Conservation (phyloP, 2,113 vertebrate species). For the Crotalus horridus region DNA sequence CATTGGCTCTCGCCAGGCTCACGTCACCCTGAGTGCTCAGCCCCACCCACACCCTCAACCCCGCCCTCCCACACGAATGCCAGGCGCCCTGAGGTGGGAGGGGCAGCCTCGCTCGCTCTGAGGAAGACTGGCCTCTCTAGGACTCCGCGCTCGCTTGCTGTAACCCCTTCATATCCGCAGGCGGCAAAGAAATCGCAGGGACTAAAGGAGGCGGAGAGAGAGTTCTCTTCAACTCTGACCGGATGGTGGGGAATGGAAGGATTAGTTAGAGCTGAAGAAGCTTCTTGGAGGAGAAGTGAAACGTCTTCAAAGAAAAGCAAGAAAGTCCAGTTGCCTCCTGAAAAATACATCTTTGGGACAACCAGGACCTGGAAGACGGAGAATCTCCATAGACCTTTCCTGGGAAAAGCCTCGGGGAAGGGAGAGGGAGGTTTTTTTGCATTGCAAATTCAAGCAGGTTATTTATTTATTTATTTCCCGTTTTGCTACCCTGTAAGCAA, state of each 20-base stretch:
- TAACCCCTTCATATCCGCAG: neutral
- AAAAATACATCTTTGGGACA: too few species aligned
- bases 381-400: too few species aligned
- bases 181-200: neutral
- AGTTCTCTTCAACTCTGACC: too few species aligned
- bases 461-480: neutral
- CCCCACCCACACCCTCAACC: too few species aligned
- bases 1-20: neutral
- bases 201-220: neutral
- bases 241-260: too few species aligned
- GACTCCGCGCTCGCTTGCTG: neutral
- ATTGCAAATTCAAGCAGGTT: neutral
- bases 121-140: neutral
- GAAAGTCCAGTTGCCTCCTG: too few species aligned
- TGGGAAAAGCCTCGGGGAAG: neutral
- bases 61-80: neutral
- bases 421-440: neutral
- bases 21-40: neutral
- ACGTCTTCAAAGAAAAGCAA: too few species aligned
- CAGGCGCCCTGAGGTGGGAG: neutral
- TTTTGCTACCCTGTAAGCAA: neutral
- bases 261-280: too few species aligned
- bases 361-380: too few species aligned
- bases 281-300: too few species aligned
- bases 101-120: neutral